Percentiles rank a stretch among this genome's conserved stretches.
These are phyloP conservation scores for Dolichomitus sp. DNA, from an alignment of 2,888 invertebrate genomes.

Conservation along the genomic window DNA sequence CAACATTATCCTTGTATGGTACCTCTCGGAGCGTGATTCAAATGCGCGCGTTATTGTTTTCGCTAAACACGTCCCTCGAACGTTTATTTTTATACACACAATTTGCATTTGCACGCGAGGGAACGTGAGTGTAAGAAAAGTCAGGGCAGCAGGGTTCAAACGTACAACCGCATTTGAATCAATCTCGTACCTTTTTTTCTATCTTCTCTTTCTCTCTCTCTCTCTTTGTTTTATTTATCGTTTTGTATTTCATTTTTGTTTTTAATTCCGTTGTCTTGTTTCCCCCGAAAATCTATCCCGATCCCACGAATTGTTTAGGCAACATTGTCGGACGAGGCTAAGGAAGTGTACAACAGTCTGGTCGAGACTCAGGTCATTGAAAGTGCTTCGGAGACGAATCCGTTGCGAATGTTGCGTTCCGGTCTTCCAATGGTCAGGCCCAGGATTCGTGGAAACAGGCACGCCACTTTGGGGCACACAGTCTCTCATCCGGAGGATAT, in stretches of 20 bases:
- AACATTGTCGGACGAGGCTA: conserved; percentile 95
- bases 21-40: conserved; percentile 22
- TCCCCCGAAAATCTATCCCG: conserved; percentile 74
- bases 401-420: conserved; percentile 90
- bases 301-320: conserved; percentile 88
- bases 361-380: conserved; percentile 90
- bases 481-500: conserved; percentile 75
- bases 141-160: conserved; percentile 38
- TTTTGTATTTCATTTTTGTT: conserved; percentile 64
- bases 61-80: conserved; percentile 40
- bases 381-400: conserved; percentile 87
- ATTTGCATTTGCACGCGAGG: conserved; percentile 55
- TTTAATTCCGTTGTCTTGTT: conserved; percentile 72
- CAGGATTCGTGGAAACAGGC: conserved; percentile 87
- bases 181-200: conserved; percentile 22
- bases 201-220: conserved; percentile 60
- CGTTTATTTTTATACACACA: conserved; percentile 63
- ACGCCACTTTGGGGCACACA: conserved; percentile 78
- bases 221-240: conserved; percentile 68
- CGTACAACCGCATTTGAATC: conserved; percentile 52
- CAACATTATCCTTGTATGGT: conserved; percentile 27
- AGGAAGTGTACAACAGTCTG: conserved; percentile 96
- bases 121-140: conserved; percentile 37
- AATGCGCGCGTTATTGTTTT: conserved; percentile 56
- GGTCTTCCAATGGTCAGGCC: conserved; percentile 88